Evolutionary conservation across 2,113 vertebrate genomes (phyloP), one percentile per base, ranked within the genome.

Genomic region (Siniperca chuatsi): DNA sequence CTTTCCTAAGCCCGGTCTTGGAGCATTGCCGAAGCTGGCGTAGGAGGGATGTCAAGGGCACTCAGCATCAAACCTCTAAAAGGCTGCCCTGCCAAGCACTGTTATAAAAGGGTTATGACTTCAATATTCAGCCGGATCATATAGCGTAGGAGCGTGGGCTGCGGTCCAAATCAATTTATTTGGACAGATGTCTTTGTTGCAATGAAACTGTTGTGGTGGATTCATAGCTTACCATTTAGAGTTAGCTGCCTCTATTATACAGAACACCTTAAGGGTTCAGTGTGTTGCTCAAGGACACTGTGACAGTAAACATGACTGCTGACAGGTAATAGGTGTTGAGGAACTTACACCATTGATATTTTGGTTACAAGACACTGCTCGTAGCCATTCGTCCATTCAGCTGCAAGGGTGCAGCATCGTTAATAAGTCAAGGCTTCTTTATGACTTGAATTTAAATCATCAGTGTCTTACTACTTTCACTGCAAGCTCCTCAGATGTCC

Each of bases 101-200:
- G 82, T 88, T 83, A 84, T 83, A 89, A 89, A 89, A 87, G 81
- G 87, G 83, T 90, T 85, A 92, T 67, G 88, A 78, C 92, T 91
- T 93, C 89, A 91, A 87, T 88, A 92, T 90, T 85, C 87, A 61
- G 83, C 70, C 29, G 83, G 87, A 90, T 93, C 87, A 82, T 87
- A 85, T 67, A 75, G 82, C 72, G 6, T 11, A 62, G 76, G 81
- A 81, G 75, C 7, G 29, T 73, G 86, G 86, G 89, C 91, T 21
- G 64, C 4, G 46, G 79, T 89, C 90, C 88, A 93, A 89, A 83
- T 93, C 88, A 87, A 81, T 94, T 92, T 72, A 88, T 88, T 89
- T 90, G 85, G 83, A 86, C 89, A 90, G 86, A 90, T 89, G 84
- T 92, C 88, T 89, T 83, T 82, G 82, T 83, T 80, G 86, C 87